phyloP scores from a whole-genome alignment of 37 sponge, comb jelly and placozoan species.

The Spongilla lacustris region DNA sequence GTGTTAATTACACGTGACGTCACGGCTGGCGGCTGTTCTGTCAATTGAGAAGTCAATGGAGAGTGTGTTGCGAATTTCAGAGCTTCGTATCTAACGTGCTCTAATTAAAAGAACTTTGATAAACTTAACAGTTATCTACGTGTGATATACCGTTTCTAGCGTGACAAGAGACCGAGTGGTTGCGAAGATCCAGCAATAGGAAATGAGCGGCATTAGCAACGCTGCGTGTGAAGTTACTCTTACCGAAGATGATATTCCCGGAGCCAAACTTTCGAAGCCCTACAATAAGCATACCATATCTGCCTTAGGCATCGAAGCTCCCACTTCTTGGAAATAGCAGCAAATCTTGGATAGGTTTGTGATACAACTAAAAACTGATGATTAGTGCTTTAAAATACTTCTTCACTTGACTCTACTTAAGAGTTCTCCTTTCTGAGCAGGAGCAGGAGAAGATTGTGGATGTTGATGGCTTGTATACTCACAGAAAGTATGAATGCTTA shows the following conservation, averaged over 20 bases:
- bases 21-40: too few species aligned
- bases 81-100: too few species aligned
- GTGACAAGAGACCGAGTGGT: too few species aligned
- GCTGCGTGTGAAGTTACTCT: neutral
- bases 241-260: conserved; percentile 6
- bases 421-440: neutral
- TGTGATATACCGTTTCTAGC: too few species aligned
- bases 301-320: conserved; percentile 6
- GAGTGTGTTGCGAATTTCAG: too few species aligned
- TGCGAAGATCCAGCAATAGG: too few species aligned
- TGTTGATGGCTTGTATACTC: conserved; percentile 62
- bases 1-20: neutral
- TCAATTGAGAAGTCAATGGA: too few species aligned
- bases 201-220: too few species aligned
- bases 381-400: too few species aligned
- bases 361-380: neutral
- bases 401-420: too few species aligned
- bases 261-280: conserved; percentile 3
- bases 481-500: conserved; percentile 27
- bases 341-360: conserved; percentile 11
- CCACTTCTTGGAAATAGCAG: conserved; percentile 5
- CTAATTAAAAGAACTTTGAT: too few species aligned
- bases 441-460: conserved; percentile 23
- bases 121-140: too few species aligned
- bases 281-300: neutral